Evolutionary conservation across 2,888 invertebrate genomes (phyloP).

Genomic region (Drosophila meridiana): DNA sequence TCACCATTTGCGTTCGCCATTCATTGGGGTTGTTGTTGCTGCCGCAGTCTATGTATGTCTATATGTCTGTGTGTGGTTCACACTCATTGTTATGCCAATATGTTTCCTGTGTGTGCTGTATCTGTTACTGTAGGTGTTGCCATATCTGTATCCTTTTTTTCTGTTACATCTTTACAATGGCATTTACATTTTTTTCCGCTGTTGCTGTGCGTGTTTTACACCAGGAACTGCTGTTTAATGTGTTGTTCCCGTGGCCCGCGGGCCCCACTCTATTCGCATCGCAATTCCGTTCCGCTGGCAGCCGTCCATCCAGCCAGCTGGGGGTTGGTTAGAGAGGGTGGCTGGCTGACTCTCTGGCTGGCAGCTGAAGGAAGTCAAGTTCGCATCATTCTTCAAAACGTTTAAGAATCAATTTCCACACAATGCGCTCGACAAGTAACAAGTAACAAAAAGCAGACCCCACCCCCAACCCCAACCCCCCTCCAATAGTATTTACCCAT

Average conservation of each 20-base stretch:
- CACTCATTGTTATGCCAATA: constrained; percentile 51
- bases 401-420: constrained; percentile 76
- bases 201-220: constrained; percentile 52
- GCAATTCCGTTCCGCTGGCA: constrained; percentile 33
- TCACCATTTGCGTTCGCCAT: constrained; percentile 30
- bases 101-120: constrained; percentile 34
- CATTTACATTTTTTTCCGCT: constrained; percentile 57
- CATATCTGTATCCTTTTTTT: constrained; percentile 50
- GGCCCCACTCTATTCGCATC: background rate
- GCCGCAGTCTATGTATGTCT: background rate
- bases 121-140: constrained; percentile 32
- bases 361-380: constrained; percentile 60
- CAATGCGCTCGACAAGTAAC: constrained; percentile 60
- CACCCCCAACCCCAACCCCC: background rate
- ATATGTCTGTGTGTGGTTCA: constrained; percentile 17
- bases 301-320: constrained; percentile 33
- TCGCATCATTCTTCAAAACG: constrained; percentile 75
- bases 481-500: constrained; percentile 4
- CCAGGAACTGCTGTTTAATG: constrained; percentile 65
- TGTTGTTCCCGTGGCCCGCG: constrained; percentile 40
- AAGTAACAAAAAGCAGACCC: constrained; percentile 31
- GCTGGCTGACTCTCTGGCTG: constrained; percentile 8
- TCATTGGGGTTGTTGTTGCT: constrained; percentile 16
- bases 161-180: constrained; percentile 53
- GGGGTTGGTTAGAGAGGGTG: constrained; percentile 34